Percentiles rank a stretch among this genome's conserved stretches.
Evolutionary conservation across 92 coral and sea anemone species (phyloP).

Genomic region (Epizoanthus rinbou): DNA sequence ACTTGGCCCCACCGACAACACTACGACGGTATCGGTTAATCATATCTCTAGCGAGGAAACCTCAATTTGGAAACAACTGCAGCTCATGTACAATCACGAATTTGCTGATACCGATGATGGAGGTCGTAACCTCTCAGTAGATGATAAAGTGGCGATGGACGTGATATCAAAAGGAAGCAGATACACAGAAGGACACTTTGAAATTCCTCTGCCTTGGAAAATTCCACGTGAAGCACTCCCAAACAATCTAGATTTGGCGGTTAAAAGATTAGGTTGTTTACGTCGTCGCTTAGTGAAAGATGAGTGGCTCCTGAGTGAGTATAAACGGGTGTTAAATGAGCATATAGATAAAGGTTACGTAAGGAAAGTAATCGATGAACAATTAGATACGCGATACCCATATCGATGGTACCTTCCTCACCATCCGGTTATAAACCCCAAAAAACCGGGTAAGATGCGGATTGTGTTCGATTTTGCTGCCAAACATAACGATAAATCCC

Average conservation of each 20-base stretch:
- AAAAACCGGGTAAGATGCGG: constrained; percentile 45
- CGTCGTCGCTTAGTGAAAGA: no score
- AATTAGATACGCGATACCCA: no score
- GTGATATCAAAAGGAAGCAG: not conserved
- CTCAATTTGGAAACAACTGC: constrained; percentile 1
- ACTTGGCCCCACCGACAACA: not conserved
- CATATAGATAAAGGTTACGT: no score
- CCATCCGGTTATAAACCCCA: no score
- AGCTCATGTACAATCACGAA: not conserved
- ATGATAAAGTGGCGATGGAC: not conserved
- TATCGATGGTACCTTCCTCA: constrained; percentile 52
- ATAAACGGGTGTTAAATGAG: no score
- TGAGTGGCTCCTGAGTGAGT: no score
- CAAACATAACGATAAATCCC: constrained; percentile 4
- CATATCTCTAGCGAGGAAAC: constrained; percentile 2
- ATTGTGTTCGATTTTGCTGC: constrained; percentile 39
- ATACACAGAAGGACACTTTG: not conserved
- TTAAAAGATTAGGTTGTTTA: no score
- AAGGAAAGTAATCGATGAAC: no score
- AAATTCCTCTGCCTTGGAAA: not conserved
- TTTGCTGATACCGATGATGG: constrained; percentile 5
- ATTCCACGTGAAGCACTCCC: constrained; percentile 5
- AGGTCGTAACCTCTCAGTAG: constrained; percentile 3
- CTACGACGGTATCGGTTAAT: not conserved
- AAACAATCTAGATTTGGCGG: not conserved